phyloP scores from a whole-genome alignment of 2,797 vertebrate species.

The Megaceryle alcyon region DNA sequence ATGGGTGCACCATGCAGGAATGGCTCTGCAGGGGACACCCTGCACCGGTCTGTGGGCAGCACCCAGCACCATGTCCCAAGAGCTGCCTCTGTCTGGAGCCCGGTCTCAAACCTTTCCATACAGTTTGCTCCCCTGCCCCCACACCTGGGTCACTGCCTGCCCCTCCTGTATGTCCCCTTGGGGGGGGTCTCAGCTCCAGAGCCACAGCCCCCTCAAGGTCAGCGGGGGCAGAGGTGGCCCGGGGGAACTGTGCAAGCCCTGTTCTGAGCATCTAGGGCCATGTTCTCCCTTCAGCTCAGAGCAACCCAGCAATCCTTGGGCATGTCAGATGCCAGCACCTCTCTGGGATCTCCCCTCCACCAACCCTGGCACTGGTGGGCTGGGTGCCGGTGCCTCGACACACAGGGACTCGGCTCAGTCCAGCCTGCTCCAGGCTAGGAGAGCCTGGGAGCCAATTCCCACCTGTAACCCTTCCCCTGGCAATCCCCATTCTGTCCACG shows the following conservation, averaged over 20 bases:
- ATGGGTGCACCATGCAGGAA: background rate
- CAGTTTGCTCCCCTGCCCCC: background rate
- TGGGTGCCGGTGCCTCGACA: fast-evolving
- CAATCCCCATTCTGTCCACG: background rate
- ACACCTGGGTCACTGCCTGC: fast-evolving
- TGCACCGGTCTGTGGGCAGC: background rate
- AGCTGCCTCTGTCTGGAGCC: background rate
- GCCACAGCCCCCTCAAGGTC: background rate
- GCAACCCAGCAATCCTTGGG: background rate
- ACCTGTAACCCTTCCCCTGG: background rate
- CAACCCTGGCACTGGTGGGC: background rate
- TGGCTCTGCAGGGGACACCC: background rate
- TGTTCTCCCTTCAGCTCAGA: background rate
- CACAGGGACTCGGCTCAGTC: background rate
- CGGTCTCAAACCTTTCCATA: background rate
- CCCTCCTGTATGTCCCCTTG: background rate
- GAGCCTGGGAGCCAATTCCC: background rate
- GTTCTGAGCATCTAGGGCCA: background rate
- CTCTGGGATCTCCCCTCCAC: background rate
- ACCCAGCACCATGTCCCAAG: background rate
- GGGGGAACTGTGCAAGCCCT: fast-evolving
- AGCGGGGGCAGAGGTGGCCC: fast-evolving
- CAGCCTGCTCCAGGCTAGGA: background rate
- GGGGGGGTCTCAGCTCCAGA: background rate
- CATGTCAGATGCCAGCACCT: background rate